These are phyloP conservation scores for Oxyteleia sp. DNA, from an alignment of 2,888 invertebrate genomes.

Conservation along the genomic window DNA sequence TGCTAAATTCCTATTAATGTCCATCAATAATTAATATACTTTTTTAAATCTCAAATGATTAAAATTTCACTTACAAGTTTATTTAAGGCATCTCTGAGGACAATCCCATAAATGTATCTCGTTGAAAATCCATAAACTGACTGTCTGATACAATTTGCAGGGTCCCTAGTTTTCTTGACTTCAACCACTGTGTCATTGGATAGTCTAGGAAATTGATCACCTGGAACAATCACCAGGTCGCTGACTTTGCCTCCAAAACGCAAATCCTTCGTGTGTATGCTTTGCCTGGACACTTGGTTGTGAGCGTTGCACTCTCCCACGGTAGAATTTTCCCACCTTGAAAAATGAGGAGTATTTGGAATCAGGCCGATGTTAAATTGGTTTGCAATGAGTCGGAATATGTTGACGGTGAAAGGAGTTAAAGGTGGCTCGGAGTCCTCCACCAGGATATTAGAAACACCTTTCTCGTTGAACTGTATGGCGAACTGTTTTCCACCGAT, in stretches of 20 bases:
- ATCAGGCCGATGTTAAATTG: slow-evolving; percentile 77
- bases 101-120: slow-evolving; percentile 74
- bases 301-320: slow-evolving; percentile 76
- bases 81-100: slow-evolving; percentile 72
- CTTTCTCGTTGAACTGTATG: slow-evolving; percentile 76
- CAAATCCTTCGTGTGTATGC: slow-evolving; percentile 24
- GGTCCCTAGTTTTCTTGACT: slow-evolving; percentile 70
- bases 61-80: slow-evolving; percentile 75
- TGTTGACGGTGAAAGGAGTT: slow-evolving; percentile 72
- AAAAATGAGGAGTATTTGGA: slow-evolving; percentile 72
- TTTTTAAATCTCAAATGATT: not conserved
- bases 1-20: too few relatives aligned
- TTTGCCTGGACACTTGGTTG: slow-evolving; percentile 66
- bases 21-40: too few relatives aligned
- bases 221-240: slow-evolving; percentile 49
- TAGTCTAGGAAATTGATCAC: slow-evolving; percentile 71
- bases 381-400: slow-evolving; percentile 76
- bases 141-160: slow-evolving; percentile 72
- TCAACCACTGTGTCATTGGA: slow-evolving; percentile 73
- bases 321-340: slow-evolving; percentile 75
- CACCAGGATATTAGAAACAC: slow-evolving; percentile 74
- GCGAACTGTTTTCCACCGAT: slow-evolving; percentile 72
- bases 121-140: slow-evolving; percentile 75
- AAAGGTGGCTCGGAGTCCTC: slow-evolving; percentile 65
- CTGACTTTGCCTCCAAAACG: slow-evolving; percentile 33